Evolutionary conservation across 1,140 invertebrate genomes (phyloP).

Genomic region (Ruditapes philippinarum): DNA sequence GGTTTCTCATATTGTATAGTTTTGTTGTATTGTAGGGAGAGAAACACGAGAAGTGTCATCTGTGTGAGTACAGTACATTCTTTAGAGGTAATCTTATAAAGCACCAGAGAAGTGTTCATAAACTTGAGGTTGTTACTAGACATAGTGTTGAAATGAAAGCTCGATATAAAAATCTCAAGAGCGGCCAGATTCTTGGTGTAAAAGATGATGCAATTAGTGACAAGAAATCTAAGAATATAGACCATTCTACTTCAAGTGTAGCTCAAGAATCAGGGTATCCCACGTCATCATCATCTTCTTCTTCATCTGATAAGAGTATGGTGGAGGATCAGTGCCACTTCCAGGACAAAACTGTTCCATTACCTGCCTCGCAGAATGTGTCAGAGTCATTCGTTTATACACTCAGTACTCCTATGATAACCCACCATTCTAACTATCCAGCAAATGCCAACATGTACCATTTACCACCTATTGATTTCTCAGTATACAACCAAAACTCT

Average conservation of each 20-base stretch:
- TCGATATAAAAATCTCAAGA: conserved; percentile 50
- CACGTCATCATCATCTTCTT: neutral
- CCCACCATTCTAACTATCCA: neutral
- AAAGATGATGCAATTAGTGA: neutral
- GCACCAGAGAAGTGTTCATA: conserved; percentile 47
- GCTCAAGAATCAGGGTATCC: neutral
- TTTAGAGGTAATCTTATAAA: conserved; percentile 50
- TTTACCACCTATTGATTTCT: neutral
- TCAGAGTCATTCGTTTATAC: neutral
- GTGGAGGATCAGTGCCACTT: neutral
- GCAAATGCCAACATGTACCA: conserved; percentile 12
- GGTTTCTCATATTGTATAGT: too few species aligned
- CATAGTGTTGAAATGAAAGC: conserved; percentile 57
- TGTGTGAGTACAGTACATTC: conserved; percentile 53
- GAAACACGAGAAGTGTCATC: conserved; percentile 49
- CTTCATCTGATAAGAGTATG: neutral
- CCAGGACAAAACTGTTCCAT: neutral
- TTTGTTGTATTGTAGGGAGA: conserved; percentile 29
- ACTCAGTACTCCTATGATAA: neutral
- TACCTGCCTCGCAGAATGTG: neutral
- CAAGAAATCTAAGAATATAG: neutral
- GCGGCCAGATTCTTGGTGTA: conserved; percentile 34
- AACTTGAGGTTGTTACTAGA: conserved; percentile 46
- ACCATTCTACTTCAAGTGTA: neutral
- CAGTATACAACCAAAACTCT: neutral